Base-by-base conservation (phyloP, 2,797 vertebrate species). In the Rhodeus uyekii region DNA sequence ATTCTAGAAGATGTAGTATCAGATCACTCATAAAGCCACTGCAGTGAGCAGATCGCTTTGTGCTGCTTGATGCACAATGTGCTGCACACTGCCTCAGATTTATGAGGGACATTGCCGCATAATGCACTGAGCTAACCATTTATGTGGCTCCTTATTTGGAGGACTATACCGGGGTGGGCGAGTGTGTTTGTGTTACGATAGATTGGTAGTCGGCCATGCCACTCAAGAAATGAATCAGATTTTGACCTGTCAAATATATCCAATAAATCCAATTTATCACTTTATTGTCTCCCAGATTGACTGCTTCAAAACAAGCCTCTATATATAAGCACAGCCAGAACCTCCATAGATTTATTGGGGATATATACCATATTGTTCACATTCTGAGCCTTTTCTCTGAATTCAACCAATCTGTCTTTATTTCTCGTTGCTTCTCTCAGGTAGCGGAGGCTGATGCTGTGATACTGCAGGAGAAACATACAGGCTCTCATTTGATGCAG, bases 361-460 rank as follows among this genome's bases (percentile, higher is more conserved):
- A n/a, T n/a, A n/a, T n/a, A n/a, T n/a, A n/a, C n/a, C 32, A 24
- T 36, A n/a, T 10, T 67, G 16, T 10, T 24, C 5, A 32, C 5
- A 36, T 74, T 44, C 27, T 53, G 18, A 46, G 5, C 13, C 24
- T n/a, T 72, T 71, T 71, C 60, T 80, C 16, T 76, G 29, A 58
- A 63, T 63, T 60, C 39, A 24, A 79, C 61, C 16, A 5, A 27
- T 39, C 58, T 73, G 63, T 82, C n/a, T 76, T 24, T 46, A 16
- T 32, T 67, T 86, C 73, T 76, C 13, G 36, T 69, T 90, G 79
- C 83, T 32, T 76, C 34, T 60, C 67, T 86, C 90, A 95, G 94
- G 92, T 92, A 89, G 90, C 87, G 90, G 88, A 90, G 92, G 92
- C 94, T 92, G 93, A 95, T 95, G 94, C 94, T 94, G 92, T 94